Percentiles rank a stretch among this genome's conserved stretches.
phyloP scores from a whole-genome alignment of 1,140 invertebrate species.

The Eumaeus atala region DNA sequence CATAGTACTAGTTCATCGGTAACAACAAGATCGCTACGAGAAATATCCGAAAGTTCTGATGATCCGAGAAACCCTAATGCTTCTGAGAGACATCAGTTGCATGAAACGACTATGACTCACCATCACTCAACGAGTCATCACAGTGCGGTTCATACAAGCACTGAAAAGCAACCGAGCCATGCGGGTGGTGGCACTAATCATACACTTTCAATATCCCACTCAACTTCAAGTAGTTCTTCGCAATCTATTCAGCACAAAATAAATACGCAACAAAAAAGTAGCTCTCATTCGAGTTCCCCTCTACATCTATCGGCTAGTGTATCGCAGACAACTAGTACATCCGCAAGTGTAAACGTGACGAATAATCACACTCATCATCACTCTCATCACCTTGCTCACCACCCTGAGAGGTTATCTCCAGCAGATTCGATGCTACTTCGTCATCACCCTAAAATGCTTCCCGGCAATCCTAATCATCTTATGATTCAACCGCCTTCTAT shows the following conservation, averaged over 20 bases:
- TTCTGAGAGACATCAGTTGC: constrained; percentile 74
- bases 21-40: constrained; percentile 74
- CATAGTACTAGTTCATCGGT: constrained; percentile 78
- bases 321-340: constrained; percentile 70
- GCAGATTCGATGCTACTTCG: constrained; percentile 71
- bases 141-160: constrained; percentile 77
- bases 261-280: constrained; percentile 70
- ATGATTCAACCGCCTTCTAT: constrained; percentile 78
- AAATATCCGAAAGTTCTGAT: constrained; percentile 74
- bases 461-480: constrained; percentile 78
- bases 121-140: constrained; percentile 78
- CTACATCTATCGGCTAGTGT: constrained; percentile 72
- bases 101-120: constrained; percentile 77
- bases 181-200: constrained; percentile 72
- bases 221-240: constrained; percentile 77
- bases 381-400: constrained; percentile 75
- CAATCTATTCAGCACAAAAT: constrained; percentile 78
- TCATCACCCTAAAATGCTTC: constrained; percentile 74
- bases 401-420: constrained; percentile 71
- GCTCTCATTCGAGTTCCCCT: constrained; percentile 72
- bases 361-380: constrained; percentile 74
- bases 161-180: constrained; percentile 75
- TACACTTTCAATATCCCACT: constrained; percentile 79
- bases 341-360: constrained; percentile 67
- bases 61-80: constrained; percentile 65